Evolutionary conservation across 2,113 vertebrate species (phyloP), one percentile per base, ranked within the genome.

Genomic region (Amphilophus citrinellus): DNA sequence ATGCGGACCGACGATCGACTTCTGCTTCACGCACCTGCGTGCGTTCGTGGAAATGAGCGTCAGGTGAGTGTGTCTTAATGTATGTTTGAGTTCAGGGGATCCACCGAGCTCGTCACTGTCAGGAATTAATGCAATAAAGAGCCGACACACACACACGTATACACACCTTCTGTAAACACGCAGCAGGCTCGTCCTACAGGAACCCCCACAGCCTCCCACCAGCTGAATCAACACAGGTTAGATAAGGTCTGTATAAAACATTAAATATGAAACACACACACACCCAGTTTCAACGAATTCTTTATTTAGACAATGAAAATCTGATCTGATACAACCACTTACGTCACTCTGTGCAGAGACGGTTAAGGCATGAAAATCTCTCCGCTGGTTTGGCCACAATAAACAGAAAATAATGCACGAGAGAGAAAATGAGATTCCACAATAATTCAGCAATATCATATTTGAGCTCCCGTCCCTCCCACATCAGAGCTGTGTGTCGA

Each of bases 361-460:
- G 65, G 78, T 88, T 89, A 86, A 87, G 83, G 87, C 85, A 84
- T 79, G 65, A 82, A 86, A 88, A 82, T 83, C 83, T 84, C 61
- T 82, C 37, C 7, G 63, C 79, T 71, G 77, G 63, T 80, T 85
- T 65, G 53, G 62, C 84, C 65, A 73, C 42, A 73, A 61, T 7
- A 27, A 66, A 42, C 2, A 39, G 35, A 79, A 87, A 79, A 57
- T 15, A 22, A 76, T 76, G 18, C 44, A 1, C 44, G 50, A 71
- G 24, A 37, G 7, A 76, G 11, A 75, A 22, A 59, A 24, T 57
- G 18, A 57, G 44, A 53, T 53, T 73, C 27, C 17, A 27, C 24
- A 32, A 2, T 32, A 56, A 73, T 30, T 73, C 68, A 1, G 68
- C 24, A 73, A 27, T 30, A 44, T 13, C 53, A 13, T 8, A 56